Evolutionary conservation across 2,888 invertebrate genomes (phyloP).

Genomic region (Tipula confusa): DNA sequence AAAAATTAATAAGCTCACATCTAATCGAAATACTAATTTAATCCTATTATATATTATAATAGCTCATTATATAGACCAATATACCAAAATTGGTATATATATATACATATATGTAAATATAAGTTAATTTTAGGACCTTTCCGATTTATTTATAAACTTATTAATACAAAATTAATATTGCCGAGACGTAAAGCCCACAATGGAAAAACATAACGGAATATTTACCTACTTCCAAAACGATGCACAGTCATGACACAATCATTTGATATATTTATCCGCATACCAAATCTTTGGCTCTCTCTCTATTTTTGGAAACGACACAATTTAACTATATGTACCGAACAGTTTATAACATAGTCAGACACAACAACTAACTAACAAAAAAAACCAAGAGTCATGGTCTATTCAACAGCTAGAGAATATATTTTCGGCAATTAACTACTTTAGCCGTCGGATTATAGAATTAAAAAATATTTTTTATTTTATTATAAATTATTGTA

Average conservation of each 20-base stretch:
- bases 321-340: neutral
- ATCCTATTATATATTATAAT: neutral
- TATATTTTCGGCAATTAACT: neutral
- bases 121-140: no score
- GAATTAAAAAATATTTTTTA: neutral
- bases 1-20: neutral
- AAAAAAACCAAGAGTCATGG: neutral
- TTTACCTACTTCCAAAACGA: neutral
- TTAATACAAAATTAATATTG: no score
- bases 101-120: no score
- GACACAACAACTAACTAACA: neutral
- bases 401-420: neutral
- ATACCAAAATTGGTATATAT: no score
- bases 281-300: neutral
- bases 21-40: neutral
- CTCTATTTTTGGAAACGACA: neutral
- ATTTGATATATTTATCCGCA: neutral
- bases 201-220: neutral
- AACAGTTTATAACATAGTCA: no score
- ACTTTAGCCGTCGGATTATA: conserved; percentile 3
- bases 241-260: neutral
- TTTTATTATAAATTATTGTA: conserved; percentile 8
- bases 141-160: no score
- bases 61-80: no score
- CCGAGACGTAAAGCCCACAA: no score